Evolutionary conservation across 2,113 vertebrate species (phyloP).

Genomic region (Procavia capensis): DNA sequence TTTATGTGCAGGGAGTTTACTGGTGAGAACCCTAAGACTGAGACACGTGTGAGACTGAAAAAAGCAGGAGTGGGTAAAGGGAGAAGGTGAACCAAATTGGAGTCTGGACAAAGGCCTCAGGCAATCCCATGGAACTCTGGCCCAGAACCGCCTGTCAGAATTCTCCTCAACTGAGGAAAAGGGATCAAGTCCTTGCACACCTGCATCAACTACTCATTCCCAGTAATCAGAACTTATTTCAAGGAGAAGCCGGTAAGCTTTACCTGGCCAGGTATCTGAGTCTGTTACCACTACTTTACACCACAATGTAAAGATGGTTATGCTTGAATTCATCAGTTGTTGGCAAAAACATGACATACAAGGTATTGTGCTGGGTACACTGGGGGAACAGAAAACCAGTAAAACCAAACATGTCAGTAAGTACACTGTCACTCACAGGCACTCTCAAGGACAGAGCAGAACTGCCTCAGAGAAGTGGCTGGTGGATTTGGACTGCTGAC

Average conservation of each 20-base stretch:
- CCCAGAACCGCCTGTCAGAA: not conserved
- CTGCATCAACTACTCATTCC: not conserved
- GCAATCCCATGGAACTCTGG: not conserved
- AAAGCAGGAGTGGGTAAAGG: rapidly evolving
- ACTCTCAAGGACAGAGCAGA: no score
- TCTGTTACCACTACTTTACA: not conserved
- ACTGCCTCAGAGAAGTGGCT: no score
- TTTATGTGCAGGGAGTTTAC: not conserved
- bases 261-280: not conserved
- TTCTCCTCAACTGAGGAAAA: not conserved
- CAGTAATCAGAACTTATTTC: not conserved
- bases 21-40: not conserved
- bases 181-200: not conserved
- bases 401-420: no score
- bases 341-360: constrained; percentile 24
- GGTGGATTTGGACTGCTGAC: no score
- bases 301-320: not conserved
- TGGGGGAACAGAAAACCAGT: not conserved
- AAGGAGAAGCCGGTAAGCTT: not conserved
- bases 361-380: not conserved
- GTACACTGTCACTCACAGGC: no score
- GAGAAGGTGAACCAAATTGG: not conserved
- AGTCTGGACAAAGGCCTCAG: not conserved
- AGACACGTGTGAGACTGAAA: not conserved
- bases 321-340: not conserved